Conservation (phyloP, 2,888 invertebrate species). For the Sarcophaga carnaria region DNA sequence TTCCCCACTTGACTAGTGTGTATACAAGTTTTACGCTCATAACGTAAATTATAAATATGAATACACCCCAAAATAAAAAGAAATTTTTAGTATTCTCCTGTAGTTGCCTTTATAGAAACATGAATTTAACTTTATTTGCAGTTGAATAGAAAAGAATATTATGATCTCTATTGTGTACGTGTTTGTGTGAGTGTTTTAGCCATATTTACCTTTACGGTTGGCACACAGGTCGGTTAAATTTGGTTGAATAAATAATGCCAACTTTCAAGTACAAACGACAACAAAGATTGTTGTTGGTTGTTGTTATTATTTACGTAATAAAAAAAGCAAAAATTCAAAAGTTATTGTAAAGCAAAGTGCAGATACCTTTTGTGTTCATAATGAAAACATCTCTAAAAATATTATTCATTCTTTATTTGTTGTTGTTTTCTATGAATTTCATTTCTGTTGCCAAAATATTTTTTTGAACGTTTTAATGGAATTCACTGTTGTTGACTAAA, state of each 20-base stretch:
- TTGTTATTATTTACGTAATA: conserved; percentile 56
- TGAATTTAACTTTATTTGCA: too few species aligned
- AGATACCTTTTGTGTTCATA: conserved; percentile 40
- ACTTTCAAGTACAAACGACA: conserved; percentile 37
- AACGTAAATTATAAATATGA: too few species aligned
- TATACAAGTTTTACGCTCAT: too few species aligned
- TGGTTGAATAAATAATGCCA: conserved; percentile 64
- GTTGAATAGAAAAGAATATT: background rate
- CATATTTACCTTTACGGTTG: conserved; percentile 62
- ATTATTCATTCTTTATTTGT: conserved; percentile 12
- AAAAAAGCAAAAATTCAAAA: conserved; percentile 34
- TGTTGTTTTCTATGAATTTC: conserved; percentile 22
- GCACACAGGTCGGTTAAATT: conserved; percentile 3
- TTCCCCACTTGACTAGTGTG: too few species aligned
- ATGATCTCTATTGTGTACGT: background rate
- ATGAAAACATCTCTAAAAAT: conserved; percentile 30
- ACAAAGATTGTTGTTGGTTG: conserved; percentile 37
- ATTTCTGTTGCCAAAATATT: conserved; percentile 54
- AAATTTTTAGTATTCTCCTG: too few species aligned
- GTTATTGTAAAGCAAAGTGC: conserved; percentile 61
- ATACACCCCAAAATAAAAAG: too few species aligned
- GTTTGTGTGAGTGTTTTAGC: conserved; percentile 43
- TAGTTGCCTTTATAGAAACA: too few species aligned
- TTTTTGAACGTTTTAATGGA: conserved; percentile 37
- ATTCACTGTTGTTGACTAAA: conserved; percentile 39